A percentile compares a stretch with the other conserved stretches of the same genome.
Evolutionary conservation across 2,888 invertebrate species (phyloP).

Genomic region (Caenorhabditis angaria): DNA sequence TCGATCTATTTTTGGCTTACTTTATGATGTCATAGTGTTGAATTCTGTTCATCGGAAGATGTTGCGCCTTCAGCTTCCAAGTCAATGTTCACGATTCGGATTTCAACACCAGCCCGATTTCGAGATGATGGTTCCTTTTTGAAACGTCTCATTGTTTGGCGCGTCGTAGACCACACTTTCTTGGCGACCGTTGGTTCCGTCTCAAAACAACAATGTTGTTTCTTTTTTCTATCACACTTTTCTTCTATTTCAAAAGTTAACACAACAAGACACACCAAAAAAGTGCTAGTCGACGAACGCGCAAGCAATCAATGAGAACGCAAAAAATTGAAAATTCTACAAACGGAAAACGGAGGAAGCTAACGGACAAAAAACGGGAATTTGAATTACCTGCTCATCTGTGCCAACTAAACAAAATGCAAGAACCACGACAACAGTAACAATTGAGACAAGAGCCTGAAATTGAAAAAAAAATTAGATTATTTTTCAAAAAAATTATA

Average conservation of each 20-base stretch:
- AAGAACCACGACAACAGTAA: slow-evolving; percentile 59
- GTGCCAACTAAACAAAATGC: slow-evolving; percentile 69
- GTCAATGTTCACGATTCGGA: slow-evolving; percentile 54
- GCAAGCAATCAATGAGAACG: slow-evolving; percentile 1
- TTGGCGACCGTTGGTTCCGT: slow-evolving; percentile 69
- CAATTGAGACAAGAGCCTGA: slow-evolving; percentile 61
- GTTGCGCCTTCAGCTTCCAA: slow-evolving; percentile 53
- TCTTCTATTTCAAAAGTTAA: background rate
- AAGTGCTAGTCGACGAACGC: slow-evolving; percentile 7
- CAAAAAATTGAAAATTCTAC: background rate
- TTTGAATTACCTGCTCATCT: slow-evolving; percentile 57
- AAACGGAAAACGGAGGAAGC: background rate
- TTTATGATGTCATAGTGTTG: slow-evolving; percentile 22
- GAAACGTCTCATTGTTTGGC: slow-evolving; percentile 65
- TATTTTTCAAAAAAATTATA: background rate
- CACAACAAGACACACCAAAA: slow-evolving; percentile 13
- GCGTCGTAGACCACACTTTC: slow-evolving; percentile 68
- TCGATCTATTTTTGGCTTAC: too few relatives aligned
- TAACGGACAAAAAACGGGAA: slow-evolving; percentile 5
- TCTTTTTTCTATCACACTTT: background rate
- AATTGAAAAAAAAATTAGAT: too few relatives aligned
- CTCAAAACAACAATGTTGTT: slow-evolving; percentile 41
- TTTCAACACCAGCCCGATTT: slow-evolving; percentile 45
- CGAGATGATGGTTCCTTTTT: slow-evolving; percentile 52
- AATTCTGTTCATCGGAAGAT: slow-evolving; percentile 30